A percentile compares a stretch with the other conserved stretches of the same genome.
phyloP scores from a whole-genome alignment of 2,113 vertebrate species.

The Megaceryle maxima region DNA sequence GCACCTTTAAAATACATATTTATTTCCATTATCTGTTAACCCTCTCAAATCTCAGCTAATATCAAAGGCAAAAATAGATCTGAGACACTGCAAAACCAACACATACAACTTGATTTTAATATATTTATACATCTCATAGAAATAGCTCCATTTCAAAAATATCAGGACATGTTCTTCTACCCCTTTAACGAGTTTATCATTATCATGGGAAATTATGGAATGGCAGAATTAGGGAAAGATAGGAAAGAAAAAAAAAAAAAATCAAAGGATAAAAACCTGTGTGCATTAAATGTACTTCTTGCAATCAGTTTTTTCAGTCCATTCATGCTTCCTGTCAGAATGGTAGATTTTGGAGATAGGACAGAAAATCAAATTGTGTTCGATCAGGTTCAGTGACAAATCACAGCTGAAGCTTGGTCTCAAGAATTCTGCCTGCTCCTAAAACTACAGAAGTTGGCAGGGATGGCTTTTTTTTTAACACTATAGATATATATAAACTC shows the following conservation, averaged over 20 bases:
- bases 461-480: not conserved
- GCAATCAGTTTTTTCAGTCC: not conserved
- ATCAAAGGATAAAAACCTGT: not conserved
- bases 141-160: not conserved
- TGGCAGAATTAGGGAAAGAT: not conserved
- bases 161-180: not conserved
- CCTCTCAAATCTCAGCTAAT: not conserved
- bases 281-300: not conserved
- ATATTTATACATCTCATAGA: not conserved
- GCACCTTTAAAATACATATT: not conserved
- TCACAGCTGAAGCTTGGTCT: not conserved
- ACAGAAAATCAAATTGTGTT: not conserved
- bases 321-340: not conserved
- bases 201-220: not conserved
- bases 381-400: not conserved
- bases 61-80: not conserved
- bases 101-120: not conserved
- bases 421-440: not conserved
- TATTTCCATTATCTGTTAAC: not conserved
- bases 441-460: not conserved
- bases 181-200: not conserved
- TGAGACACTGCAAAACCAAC: not conserved
- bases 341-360: not conserved
- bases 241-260: not conserved
- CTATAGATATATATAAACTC: not conserved